phyloP scores from a whole-genome alignment of 2,888 invertebrate species.

The Acanthosoma haemorrhoidale region DNA sequence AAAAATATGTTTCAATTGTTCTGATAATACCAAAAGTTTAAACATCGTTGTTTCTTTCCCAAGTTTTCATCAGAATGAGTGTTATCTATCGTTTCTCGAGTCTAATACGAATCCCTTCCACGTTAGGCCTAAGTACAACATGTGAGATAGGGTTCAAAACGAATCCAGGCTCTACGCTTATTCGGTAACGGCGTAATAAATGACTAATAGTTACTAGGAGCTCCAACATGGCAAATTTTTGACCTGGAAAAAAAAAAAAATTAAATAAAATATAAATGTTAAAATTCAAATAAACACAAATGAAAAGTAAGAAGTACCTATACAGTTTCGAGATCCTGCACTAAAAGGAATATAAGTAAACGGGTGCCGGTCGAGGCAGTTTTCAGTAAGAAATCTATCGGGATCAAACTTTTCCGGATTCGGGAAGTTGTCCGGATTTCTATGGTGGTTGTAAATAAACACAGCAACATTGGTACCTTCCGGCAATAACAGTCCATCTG shows the following conservation, averaged over 20 bases:
- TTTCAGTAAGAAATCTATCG: conserved; percentile 41
- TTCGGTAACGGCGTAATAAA: background rate
- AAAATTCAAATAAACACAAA: no score
- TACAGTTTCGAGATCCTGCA: conserved; percentile 60
- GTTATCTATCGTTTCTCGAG: conserved; percentile 3
- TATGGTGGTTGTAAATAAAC: conserved; percentile 43
- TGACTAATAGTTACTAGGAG: background rate
- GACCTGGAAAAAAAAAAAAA: no score
- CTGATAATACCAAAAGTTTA: no score
- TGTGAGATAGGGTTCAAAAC: conserved; percentile 6
- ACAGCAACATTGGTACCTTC: conserved; percentile 40
- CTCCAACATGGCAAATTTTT: conserved; percentile 24
- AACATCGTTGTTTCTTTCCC: no score
- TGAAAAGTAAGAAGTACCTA: no score
- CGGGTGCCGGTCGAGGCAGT: conserved; percentile 38
- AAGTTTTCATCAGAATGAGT: no score
- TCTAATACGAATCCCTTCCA: background rate
- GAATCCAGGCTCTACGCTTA: conserved; percentile 2
- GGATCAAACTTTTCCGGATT: conserved; percentile 49
- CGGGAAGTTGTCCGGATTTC: conserved; percentile 46
- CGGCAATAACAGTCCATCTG: conserved; percentile 41
- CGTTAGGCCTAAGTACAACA: conserved; percentile 5
- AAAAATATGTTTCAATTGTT: no score
- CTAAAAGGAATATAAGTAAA: conserved; percentile 53
- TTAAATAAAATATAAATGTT: no score